Evolutionary conservation across 2,888 invertebrate species (phyloP).

Genomic region (Cosmorhoe ocellata): DNA sequence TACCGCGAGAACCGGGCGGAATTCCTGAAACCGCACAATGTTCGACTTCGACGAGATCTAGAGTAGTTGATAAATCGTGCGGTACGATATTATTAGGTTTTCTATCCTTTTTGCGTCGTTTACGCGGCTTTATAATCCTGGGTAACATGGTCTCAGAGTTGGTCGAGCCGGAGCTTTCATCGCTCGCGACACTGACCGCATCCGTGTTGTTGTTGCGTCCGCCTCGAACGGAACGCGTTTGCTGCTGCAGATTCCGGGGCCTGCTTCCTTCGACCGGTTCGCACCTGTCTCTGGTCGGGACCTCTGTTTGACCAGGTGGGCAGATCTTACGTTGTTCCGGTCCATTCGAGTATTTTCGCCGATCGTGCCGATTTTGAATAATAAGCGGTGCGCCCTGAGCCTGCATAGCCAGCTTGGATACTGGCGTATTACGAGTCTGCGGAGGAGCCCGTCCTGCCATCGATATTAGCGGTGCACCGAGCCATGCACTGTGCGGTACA

Average conservation of each 20-base stretch:
- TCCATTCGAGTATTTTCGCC: constrained; percentile 69
- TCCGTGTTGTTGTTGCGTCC: constrained; percentile 83
- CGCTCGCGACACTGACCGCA: constrained; percentile 88
- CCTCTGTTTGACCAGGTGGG: constrained; percentile 57
- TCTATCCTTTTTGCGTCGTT: constrained; percentile 94
- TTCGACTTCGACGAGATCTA: constrained; percentile 73
- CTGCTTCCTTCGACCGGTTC: constrained; percentile 67
- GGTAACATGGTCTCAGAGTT: constrained; percentile 90
- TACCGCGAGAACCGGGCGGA: constrained; percentile 53
- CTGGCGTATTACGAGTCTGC: constrained; percentile 74
- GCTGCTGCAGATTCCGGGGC: constrained; percentile 70
- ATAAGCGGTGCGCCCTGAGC: constrained; percentile 94
- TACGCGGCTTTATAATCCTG: constrained; percentile 93
- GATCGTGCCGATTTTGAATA: constrained; percentile 85
- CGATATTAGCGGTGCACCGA: constrained; percentile 91
- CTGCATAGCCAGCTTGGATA: constrained; percentile 90
- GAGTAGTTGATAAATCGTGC: constrained; percentile 66
- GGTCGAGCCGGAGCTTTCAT: constrained; percentile 87
- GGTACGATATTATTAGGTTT: constrained; percentile 84
- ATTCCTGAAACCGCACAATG: constrained; percentile 71
- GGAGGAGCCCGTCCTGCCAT: constrained; percentile 85
- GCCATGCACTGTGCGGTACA: constrained; percentile 85
- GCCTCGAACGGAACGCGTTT: constrained; percentile 64
- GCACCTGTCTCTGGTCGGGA: constrained; percentile 62
- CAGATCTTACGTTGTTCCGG: constrained; percentile 73